Conservation (phyloP, 1,140 invertebrate genomes). For the Saccostrea echinata region DNA sequence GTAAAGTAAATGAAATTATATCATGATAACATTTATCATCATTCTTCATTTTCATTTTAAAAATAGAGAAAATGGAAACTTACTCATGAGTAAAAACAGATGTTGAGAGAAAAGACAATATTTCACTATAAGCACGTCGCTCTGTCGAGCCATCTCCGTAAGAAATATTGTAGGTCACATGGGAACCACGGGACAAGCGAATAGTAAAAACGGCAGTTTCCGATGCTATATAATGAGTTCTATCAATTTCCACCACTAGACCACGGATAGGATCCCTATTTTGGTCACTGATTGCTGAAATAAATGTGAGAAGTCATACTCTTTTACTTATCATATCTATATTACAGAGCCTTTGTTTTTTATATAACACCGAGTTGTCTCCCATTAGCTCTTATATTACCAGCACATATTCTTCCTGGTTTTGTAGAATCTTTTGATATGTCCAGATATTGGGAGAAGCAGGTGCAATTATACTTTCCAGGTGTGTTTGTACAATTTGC, state of each 20-base stretch:
- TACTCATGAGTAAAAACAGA: slow-evolving; percentile 50
- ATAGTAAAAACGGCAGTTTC: slow-evolving; percentile 53
- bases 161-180: slow-evolving; percentile 57
- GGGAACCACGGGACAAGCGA: slow-evolving; percentile 57
- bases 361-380: too few relatives aligned
- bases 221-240: slow-evolving; percentile 42
- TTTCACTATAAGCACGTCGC: slow-evolving; percentile 38
- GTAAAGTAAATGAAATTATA: slow-evolving; percentile 26
- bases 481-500: slow-evolving; percentile 58
- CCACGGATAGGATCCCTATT: slow-evolving; percentile 58
- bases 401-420: slow-evolving; percentile 59
- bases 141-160: slow-evolving; percentile 61
- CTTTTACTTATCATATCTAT: too few relatives aligned
- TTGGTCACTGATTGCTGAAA: slow-evolving; percentile 58
- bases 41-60: background rate
- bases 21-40: background rate
- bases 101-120: slow-evolving; percentile 56
- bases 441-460: slow-evolving; percentile 56
- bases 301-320: background rate
- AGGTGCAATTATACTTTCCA: slow-evolving; percentile 63
- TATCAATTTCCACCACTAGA: slow-evolving; percentile 32
- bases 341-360: too few relatives aligned
- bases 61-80: background rate
- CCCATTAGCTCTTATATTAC: slow-evolving; percentile 46
- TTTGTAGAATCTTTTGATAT: slow-evolving; percentile 43